Evolutionary conservation across 2,797 vertebrate genomes (phyloP), one percentile per base, ranked within the genome.

Genomic region (Pteropus rufus): DNA sequence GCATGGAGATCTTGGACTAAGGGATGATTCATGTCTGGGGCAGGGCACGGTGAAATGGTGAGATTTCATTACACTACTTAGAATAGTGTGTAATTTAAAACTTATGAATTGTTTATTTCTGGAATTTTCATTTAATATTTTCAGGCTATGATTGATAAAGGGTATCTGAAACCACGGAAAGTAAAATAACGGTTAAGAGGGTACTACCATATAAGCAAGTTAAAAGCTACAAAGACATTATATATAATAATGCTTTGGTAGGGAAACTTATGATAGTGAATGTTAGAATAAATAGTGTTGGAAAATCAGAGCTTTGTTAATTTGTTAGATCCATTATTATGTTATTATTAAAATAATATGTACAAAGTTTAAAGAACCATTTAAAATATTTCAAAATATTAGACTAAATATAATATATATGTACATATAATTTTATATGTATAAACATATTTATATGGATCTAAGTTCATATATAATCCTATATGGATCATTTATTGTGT

Each of bases 381-480:
- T 92, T 89, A 54, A 76, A 89, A 69, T 65, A 67, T 72, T 95
- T 94, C 6, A 80, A 79, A 54, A 72, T 87, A 80, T 49, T 91
- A 86, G 46, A 90, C 31, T 64, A 52, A 62, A 84, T 31, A n/a
- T 67, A 79, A 60, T 84, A 76, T 83, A 36, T 49, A 23, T 60
- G 31, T 62, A 14, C 15, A 49, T 49, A 49, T 67, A 79, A 60
- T 89, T 87, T 76, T 83, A 36, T 41, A 19, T 60, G 31, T 56
- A 14, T 56, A 23, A 73, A 34, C 24, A 69, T 81, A 54, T 21
- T 73, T 86, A 31, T 65, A 46, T 60, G 56, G n/a, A 23, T 79
- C 18, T 24, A 26, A 80, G 80, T 77, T 54, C 86, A 52, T 31
- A 76, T 89, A 58, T 62, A 92, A 89, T 39, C 21, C 44, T 36